Percentiles rank a stretch among this genome's conserved stretches.
Evolutionary conservation across 2,888 invertebrate species (phyloP).

Genomic region (Melieria omissa): DNA sequence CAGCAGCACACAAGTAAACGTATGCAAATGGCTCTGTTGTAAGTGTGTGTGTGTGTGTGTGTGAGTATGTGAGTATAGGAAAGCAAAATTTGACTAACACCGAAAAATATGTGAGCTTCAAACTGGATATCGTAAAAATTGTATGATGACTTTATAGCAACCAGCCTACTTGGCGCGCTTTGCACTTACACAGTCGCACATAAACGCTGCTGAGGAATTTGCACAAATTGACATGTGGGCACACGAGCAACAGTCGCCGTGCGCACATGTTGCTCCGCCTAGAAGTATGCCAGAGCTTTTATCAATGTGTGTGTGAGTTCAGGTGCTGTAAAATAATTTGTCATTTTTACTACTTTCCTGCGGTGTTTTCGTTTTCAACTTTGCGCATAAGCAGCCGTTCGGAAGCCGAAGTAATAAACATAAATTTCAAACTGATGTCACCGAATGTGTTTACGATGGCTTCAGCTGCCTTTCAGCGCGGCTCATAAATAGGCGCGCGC

Average conservation of each 20-base stretch:
- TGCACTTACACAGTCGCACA: neutral
- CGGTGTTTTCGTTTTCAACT: neutral
- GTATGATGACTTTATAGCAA: slow-evolving; percentile 30
- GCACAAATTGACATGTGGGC: no score
- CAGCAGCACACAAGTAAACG: neutral
- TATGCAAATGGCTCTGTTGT: neutral
- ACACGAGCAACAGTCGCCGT: no score
- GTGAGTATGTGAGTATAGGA: neutral
- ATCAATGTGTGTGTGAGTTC: neutral
- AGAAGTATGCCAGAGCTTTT: no score
- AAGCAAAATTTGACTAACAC: slow-evolving; percentile 12
- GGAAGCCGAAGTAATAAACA: slow-evolving; percentile 6
- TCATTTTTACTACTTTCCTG: slow-evolving; percentile 20
- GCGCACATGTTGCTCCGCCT: no score
- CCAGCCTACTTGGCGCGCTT: neutral
- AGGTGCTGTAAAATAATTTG: slow-evolving; percentile 23
- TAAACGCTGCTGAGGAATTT: neutral
- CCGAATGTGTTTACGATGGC: slow-evolving; percentile 12
- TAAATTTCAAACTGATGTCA: slow-evolving; percentile 12
- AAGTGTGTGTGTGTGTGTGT: neutral
- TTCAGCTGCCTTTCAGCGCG: slow-evolving; percentile 15
- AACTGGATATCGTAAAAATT: slow-evolving; percentile 36
- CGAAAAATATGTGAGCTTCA: slow-evolving; percentile 32
- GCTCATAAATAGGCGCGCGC: neutral
- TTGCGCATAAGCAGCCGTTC: neutral